A percentile compares a stretch with the other conserved stretches of the same genome.
Evolutionary conservation across 1,140 invertebrate genomes (phyloP).

Genomic region (Lasioglossum baleicum): DNA sequence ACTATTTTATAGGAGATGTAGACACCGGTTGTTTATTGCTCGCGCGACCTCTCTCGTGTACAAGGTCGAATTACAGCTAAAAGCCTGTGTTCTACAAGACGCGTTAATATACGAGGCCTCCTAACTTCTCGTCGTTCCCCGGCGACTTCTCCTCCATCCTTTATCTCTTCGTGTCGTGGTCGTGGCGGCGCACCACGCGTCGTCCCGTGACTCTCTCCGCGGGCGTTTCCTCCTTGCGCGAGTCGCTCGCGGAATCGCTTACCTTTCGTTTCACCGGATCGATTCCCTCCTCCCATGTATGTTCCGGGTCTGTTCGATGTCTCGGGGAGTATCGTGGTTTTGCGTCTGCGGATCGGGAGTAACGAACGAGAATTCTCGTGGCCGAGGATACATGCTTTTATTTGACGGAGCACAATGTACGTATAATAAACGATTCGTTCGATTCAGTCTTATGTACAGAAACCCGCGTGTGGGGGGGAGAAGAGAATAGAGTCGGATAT

Average conservation of each 20-base stretch:
- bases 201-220: too few species aligned
- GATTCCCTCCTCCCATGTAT: neutral
- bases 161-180: neutral
- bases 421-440: conserved; percentile 31
- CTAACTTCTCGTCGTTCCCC: conserved; percentile 60
- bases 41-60: conserved; percentile 58
- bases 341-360: conserved; percentile 24
- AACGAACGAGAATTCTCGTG: conserved; percentile 43
- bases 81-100: conserved; percentile 73
- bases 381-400: conserved; percentile 43
- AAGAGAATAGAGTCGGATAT: neutral
- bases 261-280: too few species aligned
- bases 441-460: conserved; percentile 68
- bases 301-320: neutral
- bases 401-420: conserved; percentile 32
- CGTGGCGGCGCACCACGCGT: too few species aligned
- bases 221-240: too few species aligned
- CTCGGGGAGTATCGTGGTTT: neutral
- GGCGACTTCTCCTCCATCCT: conserved; percentile 52
- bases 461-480: neutral
- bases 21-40: conserved; percentile 66
- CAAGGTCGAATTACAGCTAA: conserved; percentile 73
- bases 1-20: conserved; percentile 78
- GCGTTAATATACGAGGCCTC: conserved; percentile 65
- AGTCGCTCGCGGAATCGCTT: too few species aligned